Conservation (phyloP, 2,888 invertebrate species). For the Heliconius ismenius region DNA sequence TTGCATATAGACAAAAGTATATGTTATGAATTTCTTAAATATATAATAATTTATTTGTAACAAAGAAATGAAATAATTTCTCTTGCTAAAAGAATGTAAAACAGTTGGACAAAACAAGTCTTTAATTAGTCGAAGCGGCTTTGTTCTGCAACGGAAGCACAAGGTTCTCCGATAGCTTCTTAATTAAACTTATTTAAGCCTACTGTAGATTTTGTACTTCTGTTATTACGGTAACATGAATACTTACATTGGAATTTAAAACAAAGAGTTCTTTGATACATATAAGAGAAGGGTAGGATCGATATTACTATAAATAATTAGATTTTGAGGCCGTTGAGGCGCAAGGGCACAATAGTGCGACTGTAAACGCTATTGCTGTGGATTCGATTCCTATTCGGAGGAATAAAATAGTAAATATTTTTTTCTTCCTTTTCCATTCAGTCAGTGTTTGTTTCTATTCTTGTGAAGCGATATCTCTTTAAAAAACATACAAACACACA, state of each 20-base stretch:
- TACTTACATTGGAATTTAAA: not conserved
- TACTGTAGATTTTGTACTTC: conserved; percentile 13
- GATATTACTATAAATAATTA: too few relatives aligned
- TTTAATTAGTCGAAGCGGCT: conserved; percentile 20
- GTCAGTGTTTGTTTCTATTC: too few relatives aligned
- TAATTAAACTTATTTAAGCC: conserved; percentile 25
- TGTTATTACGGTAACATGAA: not conserved
- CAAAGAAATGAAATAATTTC: not conserved
- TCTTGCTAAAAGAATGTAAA: not conserved
- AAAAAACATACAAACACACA: not conserved
- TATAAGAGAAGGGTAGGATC: not conserved
- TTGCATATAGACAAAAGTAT: not conserved
- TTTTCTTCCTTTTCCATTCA: not conserved
- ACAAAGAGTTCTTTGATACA: not conserved
- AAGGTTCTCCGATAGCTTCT: conserved; percentile 22
- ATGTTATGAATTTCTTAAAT: not conserved
- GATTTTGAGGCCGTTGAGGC: too few relatives aligned
- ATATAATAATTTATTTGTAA: not conserved
- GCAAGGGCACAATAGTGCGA: too few relatives aligned
- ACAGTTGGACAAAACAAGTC: conserved; percentile 11
- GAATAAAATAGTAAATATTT: too few relatives aligned
- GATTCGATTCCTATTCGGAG: too few relatives aligned
- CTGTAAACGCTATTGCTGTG: too few relatives aligned
- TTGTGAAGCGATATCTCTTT: too few relatives aligned
- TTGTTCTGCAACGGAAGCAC: conserved; percentile 17